phyloP scores from a whole-genome alignment of 92 coral and sea anemone genomes.

The Blastomussa wellsi region DNA sequence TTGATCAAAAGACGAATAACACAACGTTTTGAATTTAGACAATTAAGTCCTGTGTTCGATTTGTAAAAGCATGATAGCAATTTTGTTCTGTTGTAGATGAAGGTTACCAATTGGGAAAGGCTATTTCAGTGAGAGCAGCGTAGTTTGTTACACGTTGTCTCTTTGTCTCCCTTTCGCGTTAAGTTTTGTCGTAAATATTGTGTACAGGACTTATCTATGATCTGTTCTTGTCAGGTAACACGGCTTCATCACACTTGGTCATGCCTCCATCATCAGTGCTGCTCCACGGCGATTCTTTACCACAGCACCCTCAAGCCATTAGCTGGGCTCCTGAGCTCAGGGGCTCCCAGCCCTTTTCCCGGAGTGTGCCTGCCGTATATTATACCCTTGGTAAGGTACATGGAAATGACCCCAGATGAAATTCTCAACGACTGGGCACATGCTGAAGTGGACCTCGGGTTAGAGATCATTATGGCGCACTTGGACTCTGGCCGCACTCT shows the following conservation, averaged over 20 bases:
- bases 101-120: too few species aligned
- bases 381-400: constrained; percentile 77
- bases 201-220: neutral
- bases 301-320: constrained; percentile 97
- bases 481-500: constrained; percentile 80
- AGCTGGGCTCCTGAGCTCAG: constrained; percentile 84
- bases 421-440: constrained; percentile 69
- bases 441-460: constrained; percentile 69
- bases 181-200: neutral
- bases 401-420: constrained; percentile 83
- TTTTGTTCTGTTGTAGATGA: neutral
- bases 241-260: constrained; percentile 97
- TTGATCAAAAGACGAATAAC: neutral
- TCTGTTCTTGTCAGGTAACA: constrained; percentile 65
- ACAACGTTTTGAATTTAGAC: neutral
- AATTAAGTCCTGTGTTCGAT: neutral
- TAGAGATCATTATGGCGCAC: constrained; percentile 75
- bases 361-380: constrained; percentile 97
- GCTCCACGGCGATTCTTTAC: constrained; percentile 82
- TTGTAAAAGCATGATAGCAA: neutral
- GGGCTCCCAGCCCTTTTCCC: constrained; percentile 97
- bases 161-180: neutral
- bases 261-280: constrained; percentile 87
- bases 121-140: neutral
- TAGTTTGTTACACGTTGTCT: neutral